A percentile compares a stretch with the other conserved stretches of the same genome.
Conservation (phyloP, 2,113 vertebrate species). For the Mus spicilegus region DNA sequence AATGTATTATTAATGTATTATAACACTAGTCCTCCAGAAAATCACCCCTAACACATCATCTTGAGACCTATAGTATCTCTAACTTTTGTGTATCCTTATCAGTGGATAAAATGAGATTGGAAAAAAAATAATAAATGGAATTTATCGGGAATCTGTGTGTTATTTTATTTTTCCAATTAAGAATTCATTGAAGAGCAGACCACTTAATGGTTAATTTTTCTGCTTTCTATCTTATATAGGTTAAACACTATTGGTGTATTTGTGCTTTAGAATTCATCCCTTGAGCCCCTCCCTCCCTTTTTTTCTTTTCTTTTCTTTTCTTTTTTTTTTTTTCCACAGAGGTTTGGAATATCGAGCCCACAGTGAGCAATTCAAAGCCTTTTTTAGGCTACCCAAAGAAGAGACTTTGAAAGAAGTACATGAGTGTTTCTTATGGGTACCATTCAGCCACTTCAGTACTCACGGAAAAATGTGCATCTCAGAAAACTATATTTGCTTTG, state of each 20-base stretch:
- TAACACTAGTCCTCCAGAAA: conserved; percentile 40
- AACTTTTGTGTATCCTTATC: conserved; percentile 46
- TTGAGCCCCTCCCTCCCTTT: not conserved
- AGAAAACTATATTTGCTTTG: conserved; percentile 96
- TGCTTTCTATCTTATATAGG: conserved; percentile 29
- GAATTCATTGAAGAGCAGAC: conserved; percentile 43
- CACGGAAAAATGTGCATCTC: conserved; percentile 97
- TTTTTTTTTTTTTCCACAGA: conserved; percentile 85
- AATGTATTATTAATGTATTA: not conserved
- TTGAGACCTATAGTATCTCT: conserved; percentile 38
- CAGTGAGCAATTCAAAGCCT: conserved; percentile 94
- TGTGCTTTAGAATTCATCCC: conserved; percentile 44
- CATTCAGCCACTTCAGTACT: conserved; percentile 93
- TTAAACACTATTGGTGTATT: not conserved
- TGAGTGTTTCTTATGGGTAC: conserved; percentile 97
- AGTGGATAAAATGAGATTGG: conserved; percentile 52
- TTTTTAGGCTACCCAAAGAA: conserved; percentile 95
- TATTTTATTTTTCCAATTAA: conserved; percentile 40
- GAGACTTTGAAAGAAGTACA: conserved; percentile 95
- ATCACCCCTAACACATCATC: conserved; percentile 61
- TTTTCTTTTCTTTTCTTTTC: conserved; percentile 28
- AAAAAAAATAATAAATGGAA: conserved; percentile 41
- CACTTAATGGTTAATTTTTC: conserved; percentile 32
- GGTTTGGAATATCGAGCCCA: conserved; percentile 94
- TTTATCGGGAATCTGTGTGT: not conserved